Evolutionary conservation across 2,888 invertebrate species (phyloP).

Genomic region (Coenonympha arcania): DNA sequence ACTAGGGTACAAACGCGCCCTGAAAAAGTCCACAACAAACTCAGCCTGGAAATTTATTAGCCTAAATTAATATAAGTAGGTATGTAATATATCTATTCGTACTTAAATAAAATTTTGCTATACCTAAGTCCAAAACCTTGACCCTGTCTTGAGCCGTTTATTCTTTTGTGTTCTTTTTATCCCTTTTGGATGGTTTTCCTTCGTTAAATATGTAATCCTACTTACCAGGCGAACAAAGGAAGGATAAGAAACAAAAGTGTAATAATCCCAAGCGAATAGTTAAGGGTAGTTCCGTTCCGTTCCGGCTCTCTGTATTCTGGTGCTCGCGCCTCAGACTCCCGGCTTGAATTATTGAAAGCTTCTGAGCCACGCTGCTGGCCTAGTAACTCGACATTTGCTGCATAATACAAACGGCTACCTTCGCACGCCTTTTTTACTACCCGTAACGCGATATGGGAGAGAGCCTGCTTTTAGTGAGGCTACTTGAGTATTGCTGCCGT

Average conservation of each 20-base stretch:
- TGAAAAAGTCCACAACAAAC: no score
- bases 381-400: conserved; percentile 40
- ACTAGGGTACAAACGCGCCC: no score
- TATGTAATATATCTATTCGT: no score
- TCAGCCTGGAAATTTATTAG: no score
- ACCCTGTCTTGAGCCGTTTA: no score
- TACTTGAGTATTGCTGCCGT: no score
- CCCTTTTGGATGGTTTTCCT: no score
- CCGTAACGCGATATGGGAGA: not conserved
- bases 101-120: no score
- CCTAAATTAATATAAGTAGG: no score
- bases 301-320: conserved; percentile 28
- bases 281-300: conserved; percentile 23
- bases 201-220: not conserved
- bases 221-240: conserved; percentile 11
- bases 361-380: conserved; percentile 39
- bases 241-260: conserved; percentile 22
- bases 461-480: no score
- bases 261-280: conserved; percentile 14
- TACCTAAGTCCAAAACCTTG: no score
- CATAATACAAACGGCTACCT: conserved; percentile 38
- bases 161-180: no score
- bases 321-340: conserved; percentile 28
- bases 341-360: conserved; percentile 51
- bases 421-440: not conserved